Base-by-base conservation (phyloP, 2,797 vertebrate species). In the Acanthurus lineatus region DNA sequence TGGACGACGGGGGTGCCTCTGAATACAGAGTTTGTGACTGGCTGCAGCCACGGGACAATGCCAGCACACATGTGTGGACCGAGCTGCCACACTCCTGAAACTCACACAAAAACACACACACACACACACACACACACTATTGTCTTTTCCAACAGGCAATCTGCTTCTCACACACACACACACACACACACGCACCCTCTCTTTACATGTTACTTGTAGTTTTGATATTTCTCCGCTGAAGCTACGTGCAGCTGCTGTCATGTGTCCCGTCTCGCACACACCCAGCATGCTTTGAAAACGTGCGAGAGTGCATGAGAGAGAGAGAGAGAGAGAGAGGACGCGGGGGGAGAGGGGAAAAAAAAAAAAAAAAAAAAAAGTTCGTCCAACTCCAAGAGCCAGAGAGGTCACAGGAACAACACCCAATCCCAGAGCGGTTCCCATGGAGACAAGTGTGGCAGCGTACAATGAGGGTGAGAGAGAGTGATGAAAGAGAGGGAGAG, bases 381-480 rank as follows among this genome's bases (percentile, higher is more conserved):
- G 77, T 85, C 88, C 87, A 94, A 94, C 90, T 91, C 90, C 80
- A 86, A 90, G 93, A 92, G 92, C 92, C 91, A 89, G 90, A 91
- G 93, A 94, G 95, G 94, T 95, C 94, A 95, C 90, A 94, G 88
- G 93, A 94, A 92, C 92, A 92, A 93, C 93, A 93, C 91, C 93
- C 93, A 93, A 94, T 95, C 95, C 93, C 92, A 87, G 91, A 88
- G 83, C 85, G 74, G 95, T 96, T 95, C 92, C 95, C 95, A 96
- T 96, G 95, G 95, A 92, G 94, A 96, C 94, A 88, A 94, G 94
- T 89, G 92, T 93, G 92, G 93, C 93, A 86, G 92, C 76, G 91
- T 93, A 95, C 94, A 95, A 95, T 93, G 91, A 91, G 91, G 87
- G 93, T 86, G 91, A 89, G 91, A 90, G 91, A 79, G 90, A 88